These are phyloP conservation scores for Parnassius smintheus DNA, from an alignment of 2,888 invertebrate species.

Conservation along the genomic window DNA sequence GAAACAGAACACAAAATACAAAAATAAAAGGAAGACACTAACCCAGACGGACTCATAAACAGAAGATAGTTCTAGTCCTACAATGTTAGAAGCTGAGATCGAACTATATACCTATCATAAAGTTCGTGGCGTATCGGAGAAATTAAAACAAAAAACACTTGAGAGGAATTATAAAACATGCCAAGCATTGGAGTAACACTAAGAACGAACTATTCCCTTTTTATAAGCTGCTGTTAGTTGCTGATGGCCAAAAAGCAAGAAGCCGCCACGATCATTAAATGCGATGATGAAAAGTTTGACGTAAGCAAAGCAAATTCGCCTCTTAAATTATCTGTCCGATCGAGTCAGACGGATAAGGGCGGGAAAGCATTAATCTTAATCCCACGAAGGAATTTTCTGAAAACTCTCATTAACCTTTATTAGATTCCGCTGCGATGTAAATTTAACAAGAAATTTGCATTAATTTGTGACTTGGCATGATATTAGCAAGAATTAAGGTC, in stretches of 20 bases:
- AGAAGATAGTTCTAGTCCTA: too few relatives aligned
- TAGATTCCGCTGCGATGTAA: slow-evolving; percentile 19
- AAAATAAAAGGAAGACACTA: too few relatives aligned
- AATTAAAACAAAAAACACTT: too few relatives aligned
- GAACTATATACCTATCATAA: too few relatives aligned
- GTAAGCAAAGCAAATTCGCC: slow-evolving; percentile 5
- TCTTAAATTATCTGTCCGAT: slow-evolving; percentile 16
- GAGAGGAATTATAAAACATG: too few relatives aligned
- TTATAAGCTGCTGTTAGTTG: too few relatives aligned
- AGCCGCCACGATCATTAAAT: slow-evolving; percentile 5
- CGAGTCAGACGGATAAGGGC: slow-evolving; percentile 5
- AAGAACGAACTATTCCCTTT: too few relatives aligned
- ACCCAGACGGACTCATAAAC: too few relatives aligned
- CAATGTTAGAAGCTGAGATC: too few relatives aligned
- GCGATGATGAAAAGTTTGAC: neutral
- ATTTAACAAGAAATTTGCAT: slow-evolving; percentile 21
- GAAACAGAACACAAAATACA: too few relatives aligned
- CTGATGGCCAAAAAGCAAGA: neutral
- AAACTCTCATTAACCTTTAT: slow-evolving; percentile 25
- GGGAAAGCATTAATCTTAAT: slow-evolving; percentile 21
- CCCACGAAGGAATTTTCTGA: slow-evolving; percentile 10
- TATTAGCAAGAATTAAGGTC: neutral
- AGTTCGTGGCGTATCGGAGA: too few relatives aligned
- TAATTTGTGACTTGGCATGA: neutral
- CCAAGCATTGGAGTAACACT: too few relatives aligned